Percentiles rank a stretch among this genome's conserved stretches.
These are phyloP conservation scores for Masticophis lateralis DNA, from an alignment of 2,797 vertebrate genomes.

Conservation along the genomic window DNA sequence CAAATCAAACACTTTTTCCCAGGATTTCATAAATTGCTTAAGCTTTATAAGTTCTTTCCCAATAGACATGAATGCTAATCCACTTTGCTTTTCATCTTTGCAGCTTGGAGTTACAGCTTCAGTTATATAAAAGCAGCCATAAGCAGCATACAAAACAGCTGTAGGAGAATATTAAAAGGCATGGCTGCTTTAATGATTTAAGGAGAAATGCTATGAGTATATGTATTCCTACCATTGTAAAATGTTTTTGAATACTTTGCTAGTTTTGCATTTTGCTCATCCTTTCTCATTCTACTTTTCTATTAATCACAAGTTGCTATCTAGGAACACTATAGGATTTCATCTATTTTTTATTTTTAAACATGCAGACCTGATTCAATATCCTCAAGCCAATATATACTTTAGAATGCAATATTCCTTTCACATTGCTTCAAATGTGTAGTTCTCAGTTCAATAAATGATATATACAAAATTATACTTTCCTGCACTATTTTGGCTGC, in stretches of 20 bases:
- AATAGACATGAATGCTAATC: neutral
- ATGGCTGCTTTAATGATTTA: neutral
- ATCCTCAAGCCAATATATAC: neutral
- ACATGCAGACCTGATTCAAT: neutral
- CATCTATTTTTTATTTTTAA: neutral
- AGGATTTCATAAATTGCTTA: neutral
- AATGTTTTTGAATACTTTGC: neutral
- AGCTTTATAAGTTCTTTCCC: neutral
- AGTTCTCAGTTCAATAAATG: neutral
- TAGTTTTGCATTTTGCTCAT: neutral
- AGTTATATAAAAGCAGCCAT: neutral
- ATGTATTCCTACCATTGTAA: neutral
- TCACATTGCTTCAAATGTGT: neutral
- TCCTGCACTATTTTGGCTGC: neutral
- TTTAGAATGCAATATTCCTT: neutral
- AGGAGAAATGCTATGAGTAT: neutral
- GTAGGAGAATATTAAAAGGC: neutral
- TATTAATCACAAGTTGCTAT: neutral
- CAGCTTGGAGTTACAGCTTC: neutral
- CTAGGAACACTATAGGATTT: neutral
- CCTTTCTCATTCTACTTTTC: neutral
- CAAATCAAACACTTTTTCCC: neutral
- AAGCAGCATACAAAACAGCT: neutral
- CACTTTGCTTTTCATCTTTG: neutral
- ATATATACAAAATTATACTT: neutral